Evolutionary conservation across 2,888 invertebrate genomes (phyloP), one percentile per base, ranked within the genome.

Genomic region (Oscheius myriophilus): DNA sequence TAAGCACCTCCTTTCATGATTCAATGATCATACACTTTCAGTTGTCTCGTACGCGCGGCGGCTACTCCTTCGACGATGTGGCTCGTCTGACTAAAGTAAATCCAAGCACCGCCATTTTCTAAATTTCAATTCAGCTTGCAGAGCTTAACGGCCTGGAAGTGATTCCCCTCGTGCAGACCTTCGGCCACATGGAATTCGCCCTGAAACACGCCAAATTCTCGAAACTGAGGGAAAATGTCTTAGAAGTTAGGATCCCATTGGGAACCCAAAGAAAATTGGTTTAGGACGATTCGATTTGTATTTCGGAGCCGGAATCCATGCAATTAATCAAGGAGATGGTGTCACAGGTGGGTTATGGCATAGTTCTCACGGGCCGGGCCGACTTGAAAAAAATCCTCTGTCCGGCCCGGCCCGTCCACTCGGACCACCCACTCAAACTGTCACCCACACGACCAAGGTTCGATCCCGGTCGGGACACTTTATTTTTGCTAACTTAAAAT

Each of bases 151-250:
- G 85, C 2, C 81, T 90, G 49, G 90, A 91, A 72, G 88, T 93
- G 0, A 89, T 90, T 66, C 90, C 90, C 0, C 81, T 90, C 46
- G 84, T 90, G 23, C 89, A 90, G 75, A 89, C 89, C 0, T 90
- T 90, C 74, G 89, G 89, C 0, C 90, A 90, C 78, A 77, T 89
- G 73, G 90, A 91, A 89, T 93, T 91, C 88, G 91, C 92, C 0
- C 87, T 93, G 64, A 93, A 93, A 85, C 91, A 92, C 76, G 90
- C 91, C 12, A 89, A 90, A 75, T 92, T 91, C 89, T 86, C 89
- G 23, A 87, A 89, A 16, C 87, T 93, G 12, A 88, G 93, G 11
- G 93, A 93, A 88, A 90, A 90, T 1, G 90, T 89, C 61, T 87
- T 87, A 1, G 91, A 63, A 53, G 54, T 53, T 39, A 12, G 33